Percentiles rank a stretch among this genome's conserved stretches.
Conservation (phyloP, 2,888 invertebrate genomes). For the Laspeyria flexula region DNA sequence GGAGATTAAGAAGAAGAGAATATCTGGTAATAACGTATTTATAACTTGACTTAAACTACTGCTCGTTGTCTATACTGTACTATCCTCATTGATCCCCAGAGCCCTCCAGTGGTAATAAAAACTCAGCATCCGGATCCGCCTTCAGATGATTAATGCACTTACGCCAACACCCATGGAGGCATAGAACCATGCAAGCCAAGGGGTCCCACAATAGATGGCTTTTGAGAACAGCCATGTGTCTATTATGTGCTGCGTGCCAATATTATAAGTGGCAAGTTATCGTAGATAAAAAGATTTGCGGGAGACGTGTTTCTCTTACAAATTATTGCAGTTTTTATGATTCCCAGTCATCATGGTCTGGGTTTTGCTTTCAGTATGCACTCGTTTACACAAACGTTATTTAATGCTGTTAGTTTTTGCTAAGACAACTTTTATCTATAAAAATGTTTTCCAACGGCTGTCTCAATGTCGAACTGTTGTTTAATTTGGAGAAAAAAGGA, state of each 20-base stretch:
- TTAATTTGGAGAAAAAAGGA: no score
- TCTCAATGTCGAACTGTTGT: no score
- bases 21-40: no score
- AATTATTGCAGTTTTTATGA: neutral
- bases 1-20: no score
- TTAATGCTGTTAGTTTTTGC: no score
- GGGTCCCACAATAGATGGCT: slow-evolving; percentile 45
- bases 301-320: neutral
- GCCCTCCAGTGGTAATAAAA: slow-evolving; percentile 47
- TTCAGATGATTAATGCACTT: slow-evolving; percentile 48
- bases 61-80: neutral
- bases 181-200: slow-evolving; percentile 40
- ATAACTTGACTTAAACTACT: slow-evolving; percentile 7
- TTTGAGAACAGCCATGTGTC: slow-evolving; percentile 36
- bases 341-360: no score
- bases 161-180: slow-evolving; percentile 40
- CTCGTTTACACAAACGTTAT: no score
- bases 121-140: slow-evolving; percentile 46
- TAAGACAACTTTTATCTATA: no score
- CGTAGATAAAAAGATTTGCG: slow-evolving; percentile 14
- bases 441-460: no score
- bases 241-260: slow-evolving; percentile 35
- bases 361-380: no score
- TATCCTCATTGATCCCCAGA: slow-evolving; percentile 43
- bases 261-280: slow-evolving; percentile 18